Evolutionary conservation across 2,888 invertebrate genomes (phyloP).

Genomic region (Ochropleura leucogaster): DNA sequence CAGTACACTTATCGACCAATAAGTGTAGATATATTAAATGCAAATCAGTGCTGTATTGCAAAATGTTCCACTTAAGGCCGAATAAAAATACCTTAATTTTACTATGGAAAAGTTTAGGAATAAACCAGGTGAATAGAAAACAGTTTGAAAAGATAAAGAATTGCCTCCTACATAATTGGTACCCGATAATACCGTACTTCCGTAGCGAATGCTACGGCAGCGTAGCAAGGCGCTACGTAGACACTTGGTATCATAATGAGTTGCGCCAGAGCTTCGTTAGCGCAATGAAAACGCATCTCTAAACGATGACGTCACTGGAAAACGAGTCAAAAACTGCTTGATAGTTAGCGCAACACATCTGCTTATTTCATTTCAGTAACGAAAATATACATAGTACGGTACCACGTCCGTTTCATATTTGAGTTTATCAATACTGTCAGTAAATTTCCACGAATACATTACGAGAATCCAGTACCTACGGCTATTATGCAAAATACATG

Average conservation of each 20-base stretch:
- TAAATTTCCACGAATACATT: slow-evolving; percentile 6
- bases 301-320: slow-evolving; percentile 44
- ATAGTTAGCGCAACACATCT: slow-evolving; percentile 33
- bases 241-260: slow-evolving; percentile 28
- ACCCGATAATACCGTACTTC: background rate
- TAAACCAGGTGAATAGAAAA: background rate
- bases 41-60: background rate
- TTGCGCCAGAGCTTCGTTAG: slow-evolving; percentile 47
- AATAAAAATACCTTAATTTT: background rate
- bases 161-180: slow-evolving; percentile 4
- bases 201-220: slow-evolving; percentile 46
- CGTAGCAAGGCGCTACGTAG: slow-evolving; percentile 35
- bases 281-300: slow-evolving; percentile 44
- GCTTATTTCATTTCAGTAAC: slow-evolving; percentile 7
- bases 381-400: background rate
- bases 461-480: slow-evolving; percentile 3
- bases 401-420: slow-evolving; percentile 10
- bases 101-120: background rate
- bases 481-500: slow-evolving; percentile 18
- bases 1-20: background rate
- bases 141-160: background rate
- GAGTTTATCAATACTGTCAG: slow-evolving; percentile 22
- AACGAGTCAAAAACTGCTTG: slow-evolving; percentile 25
- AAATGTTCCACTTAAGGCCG: background rate
- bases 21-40: slow-evolving; percentile 1